Conservation (phyloP, 1,140 invertebrate species). For the Ridgeia piscesae region DNA sequence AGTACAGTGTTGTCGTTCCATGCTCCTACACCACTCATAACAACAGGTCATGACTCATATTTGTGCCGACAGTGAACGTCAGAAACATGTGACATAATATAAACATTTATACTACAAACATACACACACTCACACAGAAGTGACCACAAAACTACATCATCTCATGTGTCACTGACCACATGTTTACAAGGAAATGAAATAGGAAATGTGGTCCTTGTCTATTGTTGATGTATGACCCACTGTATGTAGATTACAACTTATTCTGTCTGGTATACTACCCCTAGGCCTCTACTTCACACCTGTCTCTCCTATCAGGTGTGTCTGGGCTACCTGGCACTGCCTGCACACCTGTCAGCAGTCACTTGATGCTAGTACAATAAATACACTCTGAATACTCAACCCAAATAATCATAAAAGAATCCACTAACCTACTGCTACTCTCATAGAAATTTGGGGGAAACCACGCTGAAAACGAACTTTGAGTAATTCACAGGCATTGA, state of each 20-base stretch:
- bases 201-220: not conserved
- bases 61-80: not conserved
- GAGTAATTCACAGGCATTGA: no score
- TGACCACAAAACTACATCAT: not conserved
- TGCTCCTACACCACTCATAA: not conserved
- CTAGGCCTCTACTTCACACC: not conserved
- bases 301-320: not conserved
- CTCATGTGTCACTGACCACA: not conserved
- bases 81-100: not conserved
- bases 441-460: not conserved
- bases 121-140: not conserved
- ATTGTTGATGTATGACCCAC: not conserved
- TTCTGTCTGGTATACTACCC: not conserved
- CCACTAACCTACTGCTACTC: not conserved
- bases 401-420: no score
- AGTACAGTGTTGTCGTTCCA: not conserved
- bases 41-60: not conserved
- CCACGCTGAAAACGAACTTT: no score
- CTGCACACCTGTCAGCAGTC: not conserved
- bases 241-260: conserved; percentile 6
- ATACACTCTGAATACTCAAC: not conserved
- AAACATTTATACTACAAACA: not conserved
- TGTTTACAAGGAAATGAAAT: not conserved
- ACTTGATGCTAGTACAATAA: not conserved
- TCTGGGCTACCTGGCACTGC: not conserved